These are phyloP conservation scores for Galerucella calmariensis DNA, from an alignment of 2,888 invertebrate genomes.

Conservation along the genomic window DNA sequence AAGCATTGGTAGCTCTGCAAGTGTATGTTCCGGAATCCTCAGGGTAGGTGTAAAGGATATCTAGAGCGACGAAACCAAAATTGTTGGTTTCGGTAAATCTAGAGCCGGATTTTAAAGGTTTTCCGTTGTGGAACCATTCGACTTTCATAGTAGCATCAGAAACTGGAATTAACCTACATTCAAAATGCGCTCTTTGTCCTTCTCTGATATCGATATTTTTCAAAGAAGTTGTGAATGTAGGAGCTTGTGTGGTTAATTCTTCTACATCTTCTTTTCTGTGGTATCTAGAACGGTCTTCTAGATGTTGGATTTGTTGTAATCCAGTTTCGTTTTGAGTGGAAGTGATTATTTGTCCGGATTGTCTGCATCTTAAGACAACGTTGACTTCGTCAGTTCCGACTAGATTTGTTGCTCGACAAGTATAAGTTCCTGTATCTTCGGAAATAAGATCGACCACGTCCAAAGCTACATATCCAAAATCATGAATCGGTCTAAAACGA, in stretches of 20 bases:
- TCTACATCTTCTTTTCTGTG: conserved; percentile 80
- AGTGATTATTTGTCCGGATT: conserved; percentile 84
- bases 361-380: conserved; percentile 78
- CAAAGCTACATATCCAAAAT: conserved; percentile 97
- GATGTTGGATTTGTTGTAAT: conserved; percentile 86
- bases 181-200: conserved; percentile 94
- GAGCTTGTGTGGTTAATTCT: conserved; percentile 89
- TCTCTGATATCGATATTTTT: conserved; percentile 94
- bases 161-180: conserved; percentile 92
- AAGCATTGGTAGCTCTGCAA: conserved; percentile 89
- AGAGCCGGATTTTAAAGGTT: conserved; percentile 90
- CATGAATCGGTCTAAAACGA: conserved; percentile 95
- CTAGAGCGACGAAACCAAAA: conserved; percentile 97
- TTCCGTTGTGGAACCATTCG: conserved; percentile 95
- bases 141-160: conserved; percentile 94
- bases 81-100: conserved; percentile 96
- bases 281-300: conserved; percentile 86
- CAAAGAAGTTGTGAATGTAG: conserved; percentile 91
- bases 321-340: conserved; percentile 89
- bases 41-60: conserved; percentile 94
- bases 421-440: conserved; percentile 95
- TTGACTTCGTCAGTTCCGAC: conserved; percentile 89
- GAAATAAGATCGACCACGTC: conserved; percentile 96
- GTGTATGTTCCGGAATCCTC: conserved; percentile 98
- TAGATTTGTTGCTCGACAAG: conserved; percentile 91